Conservation (phyloP, 1,140 invertebrate genomes). For the Panagrolaimus sp. region DNA sequence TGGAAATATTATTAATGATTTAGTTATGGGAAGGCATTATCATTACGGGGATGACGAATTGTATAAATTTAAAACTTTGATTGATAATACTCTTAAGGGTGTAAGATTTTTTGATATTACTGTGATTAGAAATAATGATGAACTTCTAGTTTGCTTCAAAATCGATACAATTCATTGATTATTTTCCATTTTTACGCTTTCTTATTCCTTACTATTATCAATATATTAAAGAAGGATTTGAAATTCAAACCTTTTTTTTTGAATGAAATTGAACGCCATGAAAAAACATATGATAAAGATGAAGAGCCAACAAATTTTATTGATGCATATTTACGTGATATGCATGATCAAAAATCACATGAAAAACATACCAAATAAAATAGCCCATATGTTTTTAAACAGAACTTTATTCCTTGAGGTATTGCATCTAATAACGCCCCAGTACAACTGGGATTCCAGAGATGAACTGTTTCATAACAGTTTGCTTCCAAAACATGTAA, state of each 20-base stretch:
- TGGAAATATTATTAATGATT: slow-evolving; percentile 51
- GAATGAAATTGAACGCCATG: slow-evolving; percentile 42
- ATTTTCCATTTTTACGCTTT: slow-evolving; percentile 32
- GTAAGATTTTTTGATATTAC: slow-evolving; percentile 17
- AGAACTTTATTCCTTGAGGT: slow-evolving; percentile 31
- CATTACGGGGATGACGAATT: slow-evolving; percentile 43
- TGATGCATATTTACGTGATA: slow-evolving; percentile 34
- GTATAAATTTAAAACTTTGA: slow-evolving; percentile 40
- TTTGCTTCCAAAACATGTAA: slow-evolving; percentile 27
- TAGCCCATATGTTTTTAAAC: slow-evolving; percentile 46
- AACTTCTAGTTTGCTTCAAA: slow-evolving; percentile 35
- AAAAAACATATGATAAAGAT: slow-evolving; percentile 7
- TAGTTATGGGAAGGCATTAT: slow-evolving; percentile 43
- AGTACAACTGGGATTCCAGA: slow-evolving; percentile 49
- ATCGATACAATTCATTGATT: slow-evolving; percentile 41
- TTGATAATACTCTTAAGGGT: slow-evolving; percentile 36
- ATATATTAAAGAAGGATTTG: slow-evolving; percentile 42
- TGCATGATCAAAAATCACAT: slow-evolving; percentile 14
- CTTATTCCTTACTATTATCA: slow-evolving; percentile 39
- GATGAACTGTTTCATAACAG: slow-evolving; percentile 49
- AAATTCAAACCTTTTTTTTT: slow-evolving; percentile 40
- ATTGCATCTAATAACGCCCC: slow-evolving; percentile 40
- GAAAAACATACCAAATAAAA: slow-evolving; percentile 42
- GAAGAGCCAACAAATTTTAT: slow-evolving; percentile 38
- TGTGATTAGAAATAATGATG: neutral